Conservation (phyloP, 2,888 invertebrate species). For the Cantharis flavilabris region DNA sequence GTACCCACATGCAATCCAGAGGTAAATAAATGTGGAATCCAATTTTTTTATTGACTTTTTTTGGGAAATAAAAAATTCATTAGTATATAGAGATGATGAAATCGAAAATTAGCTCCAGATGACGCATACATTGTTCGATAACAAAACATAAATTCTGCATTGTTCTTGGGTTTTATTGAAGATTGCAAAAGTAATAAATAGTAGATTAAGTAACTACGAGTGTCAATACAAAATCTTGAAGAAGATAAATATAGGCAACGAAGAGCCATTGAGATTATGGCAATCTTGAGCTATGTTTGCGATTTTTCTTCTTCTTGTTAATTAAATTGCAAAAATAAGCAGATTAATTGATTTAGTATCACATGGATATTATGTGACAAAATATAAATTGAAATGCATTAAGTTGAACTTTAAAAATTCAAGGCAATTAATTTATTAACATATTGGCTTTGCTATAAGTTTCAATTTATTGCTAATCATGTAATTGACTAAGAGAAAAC, state of each 20-base stretch:
- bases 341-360: not conserved
- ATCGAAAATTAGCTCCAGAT: no score
- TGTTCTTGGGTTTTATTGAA: not conserved
- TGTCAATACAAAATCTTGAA: not conserved
- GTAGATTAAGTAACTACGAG: not conserved
- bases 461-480: not conserved
- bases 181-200: not conserved
- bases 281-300: no score
- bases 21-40: no score
- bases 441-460: not conserved
- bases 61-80: no score
- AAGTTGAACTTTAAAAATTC: not conserved
- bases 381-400: not conserved
- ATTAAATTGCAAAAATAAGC: not conserved
- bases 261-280: no score
- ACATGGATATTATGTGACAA: not conserved
- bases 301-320: no score
- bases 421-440: not conserved
- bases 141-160: not conserved
- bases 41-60: no score
- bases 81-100: no score
- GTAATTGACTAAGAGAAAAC: conserved; percentile 4
- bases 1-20: no score
- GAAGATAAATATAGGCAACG: not conserved
- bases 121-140: no score